Evolutionary conservation across 2,888 invertebrate species (phyloP).

Genomic region (Eulithis prunata): DNA sequence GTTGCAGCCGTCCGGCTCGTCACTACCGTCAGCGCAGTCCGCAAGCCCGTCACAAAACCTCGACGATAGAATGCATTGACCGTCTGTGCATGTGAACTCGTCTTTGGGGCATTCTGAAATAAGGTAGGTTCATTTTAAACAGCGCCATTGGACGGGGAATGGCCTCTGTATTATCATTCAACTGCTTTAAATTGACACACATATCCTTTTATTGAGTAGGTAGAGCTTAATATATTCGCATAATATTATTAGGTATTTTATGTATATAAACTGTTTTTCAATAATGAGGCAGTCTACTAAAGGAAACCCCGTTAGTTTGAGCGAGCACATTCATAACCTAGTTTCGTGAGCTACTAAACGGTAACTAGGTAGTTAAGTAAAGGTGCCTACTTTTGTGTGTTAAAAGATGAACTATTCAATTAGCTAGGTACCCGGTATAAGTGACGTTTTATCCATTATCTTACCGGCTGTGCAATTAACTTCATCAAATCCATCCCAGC

Average conservation of each 20-base stretch:
- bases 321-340: slow-evolving; percentile 67
- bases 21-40: slow-evolving; percentile 88
- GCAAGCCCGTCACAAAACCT: slow-evolving; percentile 88
- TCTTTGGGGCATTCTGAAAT: slow-evolving; percentile 74
- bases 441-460: slow-evolving; percentile 31
- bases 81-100: slow-evolving; percentile 85
- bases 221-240: slow-evolving; percentile 19
- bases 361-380: slow-evolving; percentile 53
- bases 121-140: no score
- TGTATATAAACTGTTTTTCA: slow-evolving; percentile 41
- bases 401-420: slow-evolving; percentile 36
- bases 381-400: slow-evolving; percentile 47
- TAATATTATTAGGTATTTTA: slow-evolving; percentile 4
- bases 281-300: slow-evolving; percentile 50
- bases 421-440: slow-evolving; percentile 8
- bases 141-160: no score
- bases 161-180: no score
- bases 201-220: slow-evolving; percentile 11
- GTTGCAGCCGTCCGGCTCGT: slow-evolving; percentile 86
- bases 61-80: slow-evolving; percentile 85
- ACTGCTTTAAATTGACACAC: background rate
- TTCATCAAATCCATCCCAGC: slow-evolving; percentile 92
- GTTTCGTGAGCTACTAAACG: slow-evolving; percentile 61
- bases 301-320: slow-evolving; percentile 67
- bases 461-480: slow-evolving; percentile 87